phyloP scores from a whole-genome alignment of 2,888 invertebrate genomes.

The Agrotis segetum region DNA sequence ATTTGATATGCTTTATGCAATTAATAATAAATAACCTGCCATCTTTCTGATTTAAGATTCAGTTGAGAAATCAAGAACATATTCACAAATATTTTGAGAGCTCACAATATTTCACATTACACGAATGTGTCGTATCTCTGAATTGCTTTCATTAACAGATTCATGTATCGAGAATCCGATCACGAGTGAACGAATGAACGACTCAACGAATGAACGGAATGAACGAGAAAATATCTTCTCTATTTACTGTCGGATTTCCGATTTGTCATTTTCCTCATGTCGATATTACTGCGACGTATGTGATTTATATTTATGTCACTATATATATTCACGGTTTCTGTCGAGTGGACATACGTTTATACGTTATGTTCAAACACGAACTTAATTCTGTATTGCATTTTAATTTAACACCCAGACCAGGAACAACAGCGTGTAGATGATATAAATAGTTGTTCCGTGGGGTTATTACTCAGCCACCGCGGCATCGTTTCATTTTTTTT shows the following conservation, averaged over 20 bases:
- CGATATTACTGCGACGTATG: conserved; percentile 25
- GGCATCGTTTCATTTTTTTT: no score
- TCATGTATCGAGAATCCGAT: conserved; percentile 49
- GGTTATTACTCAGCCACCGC: no score
- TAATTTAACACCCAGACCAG: not conserved
- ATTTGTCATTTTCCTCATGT: conserved; percentile 47
- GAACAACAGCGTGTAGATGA: no score
- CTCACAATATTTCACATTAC: conserved; percentile 13
- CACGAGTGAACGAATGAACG: conserved; percentile 44
- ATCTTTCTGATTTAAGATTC: not conserved
- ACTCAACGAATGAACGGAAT: conserved; percentile 43
- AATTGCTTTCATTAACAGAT: conserved; percentile 54
- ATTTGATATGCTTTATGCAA: no score
- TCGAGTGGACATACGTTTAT: not conserved
- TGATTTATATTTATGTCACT: conserved; percentile 7
- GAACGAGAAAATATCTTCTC: conserved; percentile 43
- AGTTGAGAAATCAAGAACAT: not conserved
- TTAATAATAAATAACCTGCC: not conserved
- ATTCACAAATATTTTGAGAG: not conserved
- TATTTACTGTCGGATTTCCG: conserved; percentile 43
- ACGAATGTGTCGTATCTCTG: conserved; percentile 18
- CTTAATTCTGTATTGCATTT: not conserved
- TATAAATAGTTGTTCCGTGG: no score
- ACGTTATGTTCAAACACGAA: not conserved
- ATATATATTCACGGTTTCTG: not conserved